Base-by-base conservation (phyloP, 1,140 invertebrate genomes). In the Cotesia typhae region DNA sequence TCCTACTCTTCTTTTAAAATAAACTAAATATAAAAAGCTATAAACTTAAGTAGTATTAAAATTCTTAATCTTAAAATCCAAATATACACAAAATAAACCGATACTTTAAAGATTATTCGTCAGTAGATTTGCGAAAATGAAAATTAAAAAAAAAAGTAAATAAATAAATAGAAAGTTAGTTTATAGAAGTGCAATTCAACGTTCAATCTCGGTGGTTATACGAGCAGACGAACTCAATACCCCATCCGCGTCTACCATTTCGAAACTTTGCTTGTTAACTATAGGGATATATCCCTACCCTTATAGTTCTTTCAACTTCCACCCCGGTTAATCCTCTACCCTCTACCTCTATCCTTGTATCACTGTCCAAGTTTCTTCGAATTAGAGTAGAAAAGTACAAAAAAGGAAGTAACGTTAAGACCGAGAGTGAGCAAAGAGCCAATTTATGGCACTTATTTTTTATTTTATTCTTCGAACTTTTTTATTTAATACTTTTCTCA, bases 231-330 rank as follows among this genome's bases (percentile, higher is more conserved):
- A 61, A 38, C 14, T 65, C 41, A 47, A 64, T 41, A 55, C 55
- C 37, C 55, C 41, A 57, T 35, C 37, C 64, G 71, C 52, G 64
- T 47, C 41, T 52, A 72, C 64, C 20, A 59, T 65, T 60, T 72
- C 38, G 63, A 36, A 72, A 67, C 71, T 67, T 72, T 67, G 53
- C 70, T 72, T 72, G 64, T 72, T 67, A 72, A 66, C 64, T 72
- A n/a, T n/a, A n/a, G n/a, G n/a, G n/a, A n/a, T n/a, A n/a, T n/a
- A 60, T 67, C 66, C 35, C 20, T 9, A 53, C n/a, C 35, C 28
- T 28, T 28, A 28, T 28, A 28, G 28, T 28, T 28, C 28, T 28
- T 28, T 28, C 28, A 28, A 28, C 28, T 28, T 41, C 66, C 6
- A 38, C 41, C 14, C 28, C 36, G 12, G 17, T 28, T 59, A 28